Evolutionary conservation across 2,113 vertebrate species (phyloP).

Genomic region (Lophotis ruficrista): DNA sequence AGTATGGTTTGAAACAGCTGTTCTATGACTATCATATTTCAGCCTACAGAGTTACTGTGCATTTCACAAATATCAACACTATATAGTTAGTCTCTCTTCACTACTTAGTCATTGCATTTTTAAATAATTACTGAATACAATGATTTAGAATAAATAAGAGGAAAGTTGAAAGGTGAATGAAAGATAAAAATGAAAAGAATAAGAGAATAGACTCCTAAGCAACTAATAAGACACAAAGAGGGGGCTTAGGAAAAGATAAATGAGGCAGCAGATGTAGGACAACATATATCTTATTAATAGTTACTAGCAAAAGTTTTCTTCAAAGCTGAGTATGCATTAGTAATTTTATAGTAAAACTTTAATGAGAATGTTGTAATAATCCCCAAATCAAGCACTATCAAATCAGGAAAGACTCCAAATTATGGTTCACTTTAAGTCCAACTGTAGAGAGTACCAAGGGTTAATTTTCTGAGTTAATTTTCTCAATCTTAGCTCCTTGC

Average conservation of each 20-base stretch:
- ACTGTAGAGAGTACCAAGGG: not conserved
- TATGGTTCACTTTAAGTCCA: not conserved
- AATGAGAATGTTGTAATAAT: not conserved
- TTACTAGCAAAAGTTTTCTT: not conserved
- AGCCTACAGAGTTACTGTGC: not conserved
- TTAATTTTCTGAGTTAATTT: not conserved
- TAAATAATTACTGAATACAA: not conserved
- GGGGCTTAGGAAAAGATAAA: not conserved
- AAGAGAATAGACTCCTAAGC: not conserved
- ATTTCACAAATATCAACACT: not conserved
- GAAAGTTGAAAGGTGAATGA: not conserved
- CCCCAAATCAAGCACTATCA: not conserved
- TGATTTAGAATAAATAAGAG: not conserved
- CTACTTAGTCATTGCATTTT: not conserved
- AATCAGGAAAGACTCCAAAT: not conserved
- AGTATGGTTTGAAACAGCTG: not conserved
- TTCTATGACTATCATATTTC: not conserved
- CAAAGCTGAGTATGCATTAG: not conserved
- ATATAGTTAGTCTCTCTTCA: not conserved
- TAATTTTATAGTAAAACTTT: not conserved
- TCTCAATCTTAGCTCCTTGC: not conserved
- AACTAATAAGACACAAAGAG: not conserved
- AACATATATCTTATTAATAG: not conserved
- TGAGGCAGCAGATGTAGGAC: not conserved
- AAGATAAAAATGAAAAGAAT: not conserved